Conservation (phyloP, 2,113 vertebrate species). For the Recurvirostra avosetta region DNA sequence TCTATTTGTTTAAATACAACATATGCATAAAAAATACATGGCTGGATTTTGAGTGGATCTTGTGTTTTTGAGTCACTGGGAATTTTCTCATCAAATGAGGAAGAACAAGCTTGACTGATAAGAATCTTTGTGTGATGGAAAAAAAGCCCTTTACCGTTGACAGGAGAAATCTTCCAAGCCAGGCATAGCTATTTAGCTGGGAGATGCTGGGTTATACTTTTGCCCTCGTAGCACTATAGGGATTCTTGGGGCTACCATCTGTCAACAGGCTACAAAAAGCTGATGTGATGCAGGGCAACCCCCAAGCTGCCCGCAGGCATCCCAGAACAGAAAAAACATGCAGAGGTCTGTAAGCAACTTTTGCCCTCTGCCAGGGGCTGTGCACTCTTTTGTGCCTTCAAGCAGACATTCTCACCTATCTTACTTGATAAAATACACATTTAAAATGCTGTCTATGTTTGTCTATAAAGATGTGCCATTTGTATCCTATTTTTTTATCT, state of each 20-base stretch:
- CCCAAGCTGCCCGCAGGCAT: neutral
- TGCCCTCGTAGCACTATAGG: neutral
- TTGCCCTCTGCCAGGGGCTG: neutral
- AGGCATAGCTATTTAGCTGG: neutral
- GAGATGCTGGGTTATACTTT: neutral
- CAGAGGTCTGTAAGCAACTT: conserved; percentile 1
- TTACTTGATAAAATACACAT: neutral
- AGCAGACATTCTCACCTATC: conserved; percentile 22
- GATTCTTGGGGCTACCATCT: neutral
- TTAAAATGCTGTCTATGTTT: neutral
- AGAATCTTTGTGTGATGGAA: neutral
- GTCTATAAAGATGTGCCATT: neutral
- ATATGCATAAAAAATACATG: neutral
- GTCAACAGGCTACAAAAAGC: conserved; percentile 8
- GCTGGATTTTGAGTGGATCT: neutral
- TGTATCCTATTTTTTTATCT: neutral
- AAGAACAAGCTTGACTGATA: neutral
- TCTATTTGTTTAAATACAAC: neutral
- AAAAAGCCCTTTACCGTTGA: neutral
- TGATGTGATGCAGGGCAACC: neutral
- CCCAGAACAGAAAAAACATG: neutral
- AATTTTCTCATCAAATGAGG: neutral
- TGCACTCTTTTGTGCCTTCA: neutral
- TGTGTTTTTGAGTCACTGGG: neutral
- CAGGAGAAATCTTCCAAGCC: neutral